Percentiles rank a stretch among this genome's conserved stretches.
Conservation (phyloP, 2,113 vertebrate genomes). For the Lonchura striata region DNA sequence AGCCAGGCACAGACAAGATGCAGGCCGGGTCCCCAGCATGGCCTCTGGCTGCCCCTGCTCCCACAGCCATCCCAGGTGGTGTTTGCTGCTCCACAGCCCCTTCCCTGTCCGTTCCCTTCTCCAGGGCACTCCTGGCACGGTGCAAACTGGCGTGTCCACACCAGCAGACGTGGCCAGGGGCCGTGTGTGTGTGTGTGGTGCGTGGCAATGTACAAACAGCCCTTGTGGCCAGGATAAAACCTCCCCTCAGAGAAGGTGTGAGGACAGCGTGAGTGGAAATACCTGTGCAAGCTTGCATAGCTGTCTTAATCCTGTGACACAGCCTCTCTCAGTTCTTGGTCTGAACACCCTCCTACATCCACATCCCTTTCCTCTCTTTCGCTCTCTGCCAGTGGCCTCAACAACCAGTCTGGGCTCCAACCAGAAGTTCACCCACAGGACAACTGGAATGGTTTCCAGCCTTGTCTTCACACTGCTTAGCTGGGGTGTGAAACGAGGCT, state of each 20-base stretch:
- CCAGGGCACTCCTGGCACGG: not conserved
- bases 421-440: not conserved
- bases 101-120: not conserved
- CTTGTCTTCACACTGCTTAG: not conserved
- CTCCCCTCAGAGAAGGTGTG: not conserved
- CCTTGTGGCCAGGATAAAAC: not conserved
- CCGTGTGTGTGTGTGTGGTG: not conserved
- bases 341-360: not conserved
- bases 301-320: not conserved
- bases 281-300: not conserved
- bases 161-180: not conserved
- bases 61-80: accelerated
- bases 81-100: not conserved
- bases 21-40: not conserved
- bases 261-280: not conserved
- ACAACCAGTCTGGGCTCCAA: not conserved
- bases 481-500: constrained; percentile 22
- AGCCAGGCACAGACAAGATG: accelerated
- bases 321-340: not conserved
- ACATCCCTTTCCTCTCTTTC: not conserved
- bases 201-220: not conserved
- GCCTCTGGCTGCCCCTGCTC: not conserved
- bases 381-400: not conserved
- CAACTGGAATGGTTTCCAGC: not conserved
- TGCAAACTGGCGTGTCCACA: not conserved